Evolutionary conservation across 2,797 vertebrate genomes (phyloP), one percentile per base, ranked within the genome.

Genomic region (Ptychadena robeensis): DNA sequence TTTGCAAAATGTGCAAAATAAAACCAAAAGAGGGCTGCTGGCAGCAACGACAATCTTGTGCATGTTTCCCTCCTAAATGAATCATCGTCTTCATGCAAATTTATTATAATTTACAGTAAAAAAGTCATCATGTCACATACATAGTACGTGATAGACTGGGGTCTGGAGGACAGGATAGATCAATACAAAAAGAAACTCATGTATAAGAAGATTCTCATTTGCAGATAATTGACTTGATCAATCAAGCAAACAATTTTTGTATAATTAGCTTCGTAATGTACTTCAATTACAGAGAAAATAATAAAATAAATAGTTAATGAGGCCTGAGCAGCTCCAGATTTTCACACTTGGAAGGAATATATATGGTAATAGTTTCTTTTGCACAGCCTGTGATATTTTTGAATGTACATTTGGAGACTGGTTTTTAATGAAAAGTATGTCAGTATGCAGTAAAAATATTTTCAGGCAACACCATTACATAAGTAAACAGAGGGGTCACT

Each of bases 301-400:
- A 74, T 35, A 7, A 22, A n/a, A 61, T 74, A 74, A 59, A 74
- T 74, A 59, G 10, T 35, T 74, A 74, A 74, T 74, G 53, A 61
- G 53, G 53, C 27, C 27, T 59, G n/a, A 40, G 57, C 53, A n/a
- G n/a, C 18, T 73, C 44, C n/a, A 59, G 28, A 59, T 59, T 35
- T 69, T 59, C 6, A 5, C 38, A 15, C 18, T 48, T 44, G 40
- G 37, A 27, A 44, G 18, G 9, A 71, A 15, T 40, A 71, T 44
- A 44, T 25, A 71, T 28, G 38, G 10, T 48, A 18, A 40, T 71
- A 71, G 28, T 44, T 30, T 25, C 27, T 69, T 30, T 25, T 69
- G 67, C 67, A 71, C 69, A 48, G 37, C 18, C 15, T 22, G 44
- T 22, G 22, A 22, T 53, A 18, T n/a, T 53, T 53, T 15, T 48